Base-by-base conservation (phyloP, 92 coral and sea anemone genomes). In the Porites evermanni region DNA sequence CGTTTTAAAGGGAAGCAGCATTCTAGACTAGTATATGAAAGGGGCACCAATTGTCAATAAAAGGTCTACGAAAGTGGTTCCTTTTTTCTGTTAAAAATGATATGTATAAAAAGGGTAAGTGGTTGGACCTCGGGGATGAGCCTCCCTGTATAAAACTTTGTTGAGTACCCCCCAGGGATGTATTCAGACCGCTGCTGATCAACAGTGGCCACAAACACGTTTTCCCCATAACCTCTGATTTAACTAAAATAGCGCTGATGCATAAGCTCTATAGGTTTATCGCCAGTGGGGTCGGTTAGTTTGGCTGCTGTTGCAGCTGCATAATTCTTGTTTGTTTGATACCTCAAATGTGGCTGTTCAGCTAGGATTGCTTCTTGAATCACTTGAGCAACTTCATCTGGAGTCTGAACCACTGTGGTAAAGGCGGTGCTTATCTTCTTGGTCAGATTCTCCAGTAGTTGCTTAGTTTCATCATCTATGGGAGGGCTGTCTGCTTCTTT, bases 241-340 rank as follows among this genome's bases (percentile, higher is more conserved):
- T 75, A 87, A 19, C 21, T 60, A 73, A 97, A 95, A 84, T 91
- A 97, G 10, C 92, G 93, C 52, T 93, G 95, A 64, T 78, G 79
- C 87, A 81, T 74, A 17, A 73, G 53, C 56, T 95, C 92, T 8
- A 84, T 75, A 8, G 81, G 61, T 50, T 81, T 81, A 70, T 97
- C 98, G 13, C 99, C 99, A 0, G 98, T 97, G 10, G 96, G 90
- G 87, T 97, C 99, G 17, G 86, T 83, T 17, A 93, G 78, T 82
- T 95, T 97, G 53, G 82, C 86, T 17, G 95, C 83, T 4, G 88
- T 82, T 8, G 90, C 85, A 16, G 79, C 84, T 1, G 90, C 92
- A 60, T 88, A 88, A 79, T 80, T 87, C 90, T 92, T 93, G 92
- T 92, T 91, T 8, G 99, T 95, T 76, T 95, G 96, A 80, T 97